Percentiles rank a stretch among this genome's conserved stretches.
Conservation (phyloP, 92 coral and sea anemone species). For the Actinostola sp. region DNA sequence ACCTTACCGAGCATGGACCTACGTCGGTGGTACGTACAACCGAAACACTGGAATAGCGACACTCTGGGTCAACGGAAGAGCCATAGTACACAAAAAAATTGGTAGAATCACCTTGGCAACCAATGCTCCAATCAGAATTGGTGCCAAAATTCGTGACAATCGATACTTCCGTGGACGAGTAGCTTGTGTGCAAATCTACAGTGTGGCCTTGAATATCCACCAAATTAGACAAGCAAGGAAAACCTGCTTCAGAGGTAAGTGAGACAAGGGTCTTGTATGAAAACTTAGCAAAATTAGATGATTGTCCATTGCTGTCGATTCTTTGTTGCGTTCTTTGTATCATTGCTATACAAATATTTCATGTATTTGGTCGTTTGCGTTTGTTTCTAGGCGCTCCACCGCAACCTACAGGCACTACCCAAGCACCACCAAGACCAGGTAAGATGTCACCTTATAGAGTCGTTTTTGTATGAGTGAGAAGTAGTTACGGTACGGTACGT, state of each 20-base stretch:
- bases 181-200: conserved; percentile 75
- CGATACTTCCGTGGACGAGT: conserved; percentile 73
- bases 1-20: conserved; percentile 62
- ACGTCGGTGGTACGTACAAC: conserved; percentile 65
- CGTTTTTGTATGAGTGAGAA: no score
- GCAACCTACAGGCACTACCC: conserved; percentile 8
- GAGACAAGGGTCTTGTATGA: no score
- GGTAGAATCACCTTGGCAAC: conserved; percentile 72
- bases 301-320: no score
- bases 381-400: conserved; percentile 28
- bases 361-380: background rate
- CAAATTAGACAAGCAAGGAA: conserved; percentile 52
- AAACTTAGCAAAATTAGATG: no score
- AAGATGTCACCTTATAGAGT: no score
- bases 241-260: conserved; percentile 57
- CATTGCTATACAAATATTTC: no score
- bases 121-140: conserved; percentile 57
- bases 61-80: conserved; percentile 65
- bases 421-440: background rate
- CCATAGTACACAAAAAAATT: conserved; percentile 56
- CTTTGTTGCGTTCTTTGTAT: no score
- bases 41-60: conserved; percentile 63
- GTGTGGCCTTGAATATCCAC: conserved; percentile 48
- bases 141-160: conserved; percentile 64
- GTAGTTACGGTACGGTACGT: no score